A percentile compares a stretch with the other conserved stretches of the same genome.
phyloP scores from a whole-genome alignment of 2,888 invertebrate genomes.

The Pachydiplax longipennis region DNA sequence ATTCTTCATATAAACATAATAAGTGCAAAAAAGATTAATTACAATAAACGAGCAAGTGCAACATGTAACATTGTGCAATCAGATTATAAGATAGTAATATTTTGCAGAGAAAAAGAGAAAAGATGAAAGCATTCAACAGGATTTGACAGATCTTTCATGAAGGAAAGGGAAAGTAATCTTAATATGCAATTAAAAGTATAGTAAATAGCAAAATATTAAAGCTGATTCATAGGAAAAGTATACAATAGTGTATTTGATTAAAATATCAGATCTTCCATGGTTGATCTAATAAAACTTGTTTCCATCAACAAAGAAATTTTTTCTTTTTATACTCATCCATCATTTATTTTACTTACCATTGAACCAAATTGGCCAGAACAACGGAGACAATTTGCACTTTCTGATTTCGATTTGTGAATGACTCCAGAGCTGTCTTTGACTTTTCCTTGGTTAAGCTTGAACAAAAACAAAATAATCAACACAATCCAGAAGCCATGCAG shows the following conservation, averaged over 20 bases:
- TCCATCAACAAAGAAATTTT: not conserved
- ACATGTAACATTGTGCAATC: too few relatives aligned
- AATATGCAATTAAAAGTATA: too few relatives aligned
- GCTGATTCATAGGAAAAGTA: too few relatives aligned
- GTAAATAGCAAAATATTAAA: too few relatives aligned
- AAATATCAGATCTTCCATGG: too few relatives aligned
- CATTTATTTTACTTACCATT: conserved; percentile 69
- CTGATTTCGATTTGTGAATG: conserved; percentile 69
- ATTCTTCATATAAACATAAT: too few relatives aligned
- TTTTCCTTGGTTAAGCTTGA: conserved; percentile 63
- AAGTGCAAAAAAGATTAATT: not conserved
- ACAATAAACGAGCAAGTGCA: not conserved
- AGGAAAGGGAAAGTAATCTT: too few relatives aligned
- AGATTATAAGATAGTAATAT: too few relatives aligned
- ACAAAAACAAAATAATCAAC: conserved; percentile 50
- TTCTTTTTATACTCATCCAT: not conserved
- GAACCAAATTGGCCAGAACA: conserved; percentile 78
- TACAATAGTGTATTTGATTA: too few relatives aligned
- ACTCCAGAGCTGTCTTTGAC: conserved; percentile 67
- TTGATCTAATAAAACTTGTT: not conserved
- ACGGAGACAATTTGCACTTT: conserved; percentile 70
- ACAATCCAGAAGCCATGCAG: conserved; percentile 43
- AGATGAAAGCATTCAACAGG: too few relatives aligned
- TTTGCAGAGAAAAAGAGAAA: too few relatives aligned
- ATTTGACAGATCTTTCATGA: too few relatives aligned